Conservation (phyloP, 2,113 vertebrate species). For the Cynopterus brachyotis region DNA sequence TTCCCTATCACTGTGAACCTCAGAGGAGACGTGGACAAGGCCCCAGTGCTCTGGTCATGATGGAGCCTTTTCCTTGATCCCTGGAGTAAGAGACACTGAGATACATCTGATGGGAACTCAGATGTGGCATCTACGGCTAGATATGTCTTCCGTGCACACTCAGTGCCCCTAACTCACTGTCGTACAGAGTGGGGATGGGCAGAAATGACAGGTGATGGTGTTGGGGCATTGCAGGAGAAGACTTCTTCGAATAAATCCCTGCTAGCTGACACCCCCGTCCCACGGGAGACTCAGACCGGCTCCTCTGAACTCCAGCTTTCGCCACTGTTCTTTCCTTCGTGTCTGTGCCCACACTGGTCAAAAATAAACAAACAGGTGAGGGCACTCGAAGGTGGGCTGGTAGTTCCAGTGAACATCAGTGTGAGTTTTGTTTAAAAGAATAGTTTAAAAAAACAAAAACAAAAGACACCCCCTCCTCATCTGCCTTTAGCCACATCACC, state of each 20-base stretch:
- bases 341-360: accelerated
- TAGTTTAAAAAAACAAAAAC: background rate
- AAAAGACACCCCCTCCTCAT: background rate
- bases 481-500: background rate
- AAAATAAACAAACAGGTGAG: background rate
- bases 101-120: background rate
- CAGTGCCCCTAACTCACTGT: accelerated
- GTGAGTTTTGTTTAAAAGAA: background rate
- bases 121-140: accelerated
- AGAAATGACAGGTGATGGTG: background rate
- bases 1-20: background rate
- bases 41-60: background rate
- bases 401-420: accelerated
- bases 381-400: background rate
- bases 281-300: background rate
- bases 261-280: no score
- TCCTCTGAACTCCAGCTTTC: background rate
- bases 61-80: background rate
- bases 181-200: accelerated
- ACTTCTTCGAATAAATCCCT: background rate
- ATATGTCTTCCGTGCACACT: accelerated
- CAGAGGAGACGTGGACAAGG: background rate
- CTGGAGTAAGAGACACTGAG: background rate
- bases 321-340: background rate
- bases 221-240: background rate